Evolutionary conservation across 35 echinoderm and acorn worm genomes (phyloP).

Genomic region (Acanthaster planci): DNA sequence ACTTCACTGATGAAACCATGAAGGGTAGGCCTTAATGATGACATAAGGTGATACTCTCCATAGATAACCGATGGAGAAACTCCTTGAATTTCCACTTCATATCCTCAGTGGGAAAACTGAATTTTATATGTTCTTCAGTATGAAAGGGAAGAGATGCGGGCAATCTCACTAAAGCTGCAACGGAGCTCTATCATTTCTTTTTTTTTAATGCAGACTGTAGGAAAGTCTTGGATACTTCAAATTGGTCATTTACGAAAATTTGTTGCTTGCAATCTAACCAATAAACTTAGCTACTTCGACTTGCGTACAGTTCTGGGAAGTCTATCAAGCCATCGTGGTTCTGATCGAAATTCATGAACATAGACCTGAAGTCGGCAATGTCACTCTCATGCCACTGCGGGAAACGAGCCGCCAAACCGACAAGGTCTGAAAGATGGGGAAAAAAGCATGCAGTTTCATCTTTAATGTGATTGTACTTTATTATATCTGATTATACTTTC

Average conservation of each 20-base stretch:
- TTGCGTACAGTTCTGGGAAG: constrained; percentile 80
- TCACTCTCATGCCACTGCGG: constrained; percentile 44
- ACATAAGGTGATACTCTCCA: neutral
- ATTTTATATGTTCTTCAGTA: neutral
- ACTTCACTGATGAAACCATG: too few relatives aligned
- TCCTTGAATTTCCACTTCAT: too few relatives aligned
- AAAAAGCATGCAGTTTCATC: neutral
- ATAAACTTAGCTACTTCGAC: neutral
- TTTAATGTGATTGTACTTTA: too few relatives aligned
- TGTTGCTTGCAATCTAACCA: neutral
- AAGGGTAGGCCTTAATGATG: neutral
- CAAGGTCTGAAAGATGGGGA: constrained; percentile 48
- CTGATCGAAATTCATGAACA: constrained; percentile 77
- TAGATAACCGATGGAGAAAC: too few relatives aligned
- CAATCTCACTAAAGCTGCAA: neutral
- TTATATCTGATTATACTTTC: too few relatives aligned
- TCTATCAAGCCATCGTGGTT: constrained; percentile 88
- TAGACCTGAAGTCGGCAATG: constrained; percentile 46
- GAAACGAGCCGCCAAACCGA: constrained; percentile 34
- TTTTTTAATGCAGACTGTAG: too few relatives aligned
- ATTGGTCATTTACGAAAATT: too few relatives aligned
- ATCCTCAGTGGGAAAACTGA: too few relatives aligned
- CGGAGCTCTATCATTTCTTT: neutral
- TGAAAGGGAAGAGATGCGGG: neutral
- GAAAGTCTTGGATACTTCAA: too few relatives aligned